Conservation (phyloP, 1,140 invertebrate genomes). For the Oedothorax gibbosus region DNA sequence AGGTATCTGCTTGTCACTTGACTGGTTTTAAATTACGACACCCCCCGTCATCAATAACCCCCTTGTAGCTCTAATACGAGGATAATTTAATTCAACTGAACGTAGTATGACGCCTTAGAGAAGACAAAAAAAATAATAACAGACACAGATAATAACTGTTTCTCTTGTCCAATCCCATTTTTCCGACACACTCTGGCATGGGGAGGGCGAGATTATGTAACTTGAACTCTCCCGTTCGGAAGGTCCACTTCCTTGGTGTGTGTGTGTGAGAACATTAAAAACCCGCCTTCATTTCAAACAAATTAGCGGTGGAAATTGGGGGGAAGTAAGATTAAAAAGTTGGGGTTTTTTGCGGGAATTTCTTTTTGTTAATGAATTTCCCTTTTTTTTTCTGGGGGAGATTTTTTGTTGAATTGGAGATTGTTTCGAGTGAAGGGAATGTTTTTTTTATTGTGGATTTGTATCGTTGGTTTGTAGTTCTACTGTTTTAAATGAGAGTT, state of each 20-base stretch:
- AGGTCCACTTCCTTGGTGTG: constrained; percentile 2
- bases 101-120: not conserved
- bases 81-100: too few relatives aligned
- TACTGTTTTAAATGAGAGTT: not conserved
- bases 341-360: not conserved
- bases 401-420: not conserved
- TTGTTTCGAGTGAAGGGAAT: not conserved
- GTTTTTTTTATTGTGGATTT: not conserved
- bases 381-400: not conserved
- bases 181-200: too few relatives aligned
- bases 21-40: too few relatives aligned
- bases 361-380: constrained; percentile 33
- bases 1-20: too few relatives aligned
- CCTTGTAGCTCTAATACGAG: too few relatives aligned
- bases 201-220: constrained; percentile 40
- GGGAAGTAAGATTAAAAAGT: not conserved
- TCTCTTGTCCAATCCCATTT: too few relatives aligned
- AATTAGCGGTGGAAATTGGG: constrained; percentile 54
- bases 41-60: too few relatives aligned
- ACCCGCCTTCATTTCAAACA: constrained; percentile 54
- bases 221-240: constrained; percentile 38
- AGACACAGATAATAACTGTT: too few relatives aligned
- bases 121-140: too few relatives aligned
- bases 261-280: constrained; percentile 33
- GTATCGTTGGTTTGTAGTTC: not conserved